A percentile compares a stretch with the other conserved stretches of the same genome.
Conservation (phyloP, 2,113 vertebrate genomes). For the Hippocampus zosterae region DNA sequence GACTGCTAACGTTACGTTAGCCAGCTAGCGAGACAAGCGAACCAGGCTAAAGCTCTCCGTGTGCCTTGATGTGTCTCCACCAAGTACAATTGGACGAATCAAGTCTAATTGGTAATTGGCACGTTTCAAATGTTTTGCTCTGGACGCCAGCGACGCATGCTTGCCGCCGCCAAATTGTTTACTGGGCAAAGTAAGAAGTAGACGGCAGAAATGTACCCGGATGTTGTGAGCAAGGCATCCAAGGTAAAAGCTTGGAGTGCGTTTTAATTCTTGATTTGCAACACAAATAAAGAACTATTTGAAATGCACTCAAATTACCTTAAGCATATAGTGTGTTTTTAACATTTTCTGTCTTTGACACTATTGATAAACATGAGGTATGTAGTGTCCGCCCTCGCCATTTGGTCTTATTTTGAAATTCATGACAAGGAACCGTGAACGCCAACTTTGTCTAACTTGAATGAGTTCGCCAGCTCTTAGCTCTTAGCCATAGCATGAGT, state of each 20-base stretch:
- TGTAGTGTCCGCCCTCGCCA: background rate
- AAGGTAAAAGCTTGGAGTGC: slow-evolving; percentile 20
- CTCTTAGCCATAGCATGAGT: slow-evolving; percentile 41
- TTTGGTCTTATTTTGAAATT: slow-evolving; percentile 28
- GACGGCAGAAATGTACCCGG: slow-evolving; percentile 15
- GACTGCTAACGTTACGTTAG: slow-evolving; percentile 49
- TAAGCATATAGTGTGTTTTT: background rate
- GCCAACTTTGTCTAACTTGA: background rate
- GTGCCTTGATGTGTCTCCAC: background rate
- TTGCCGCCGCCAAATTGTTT: slow-evolving; percentile 32
- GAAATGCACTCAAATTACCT: background rate
- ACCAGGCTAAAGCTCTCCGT: background rate
- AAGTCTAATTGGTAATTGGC: background rate
- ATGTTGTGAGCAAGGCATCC: slow-evolving; percentile 22
- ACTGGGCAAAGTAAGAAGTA: slow-evolving; percentile 21
- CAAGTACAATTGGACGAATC: background rate
- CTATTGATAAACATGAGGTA: background rate
- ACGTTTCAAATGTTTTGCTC: background rate
- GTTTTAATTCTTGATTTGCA: background rate
- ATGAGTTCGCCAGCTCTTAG: slow-evolving; percentile 6
- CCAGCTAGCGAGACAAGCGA: slow-evolving; percentile 37
- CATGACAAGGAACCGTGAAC: slow-evolving; percentile 13
- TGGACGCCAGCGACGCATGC: slow-evolving; percentile 10
- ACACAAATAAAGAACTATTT: background rate
- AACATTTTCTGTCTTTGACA: too few relatives aligned